A percentile compares a stretch with the other conserved stretches of the same genome.
Evolutionary conservation across 2,888 invertebrate genomes (phyloP).

Genomic region (Anoncus sp.): DNA sequence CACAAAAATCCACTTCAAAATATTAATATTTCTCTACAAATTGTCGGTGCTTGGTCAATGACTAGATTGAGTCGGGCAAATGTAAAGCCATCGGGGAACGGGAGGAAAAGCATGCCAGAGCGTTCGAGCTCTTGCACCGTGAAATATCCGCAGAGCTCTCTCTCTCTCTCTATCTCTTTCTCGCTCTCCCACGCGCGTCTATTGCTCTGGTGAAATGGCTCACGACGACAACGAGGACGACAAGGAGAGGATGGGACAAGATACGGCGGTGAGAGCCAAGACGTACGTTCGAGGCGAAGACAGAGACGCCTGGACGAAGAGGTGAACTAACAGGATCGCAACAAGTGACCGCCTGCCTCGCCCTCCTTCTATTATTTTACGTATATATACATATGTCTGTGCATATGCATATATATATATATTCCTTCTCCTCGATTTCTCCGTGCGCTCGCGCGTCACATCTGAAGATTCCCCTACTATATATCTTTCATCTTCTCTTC

Average conservation of each 20-base stretch:
- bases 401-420: not conserved
- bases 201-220: slow-evolving; percentile 44
- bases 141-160: slow-evolving; percentile 32
- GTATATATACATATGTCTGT: slow-evolving; percentile 11
- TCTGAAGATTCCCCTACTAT: slow-evolving; percentile 34
- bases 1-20: no score
- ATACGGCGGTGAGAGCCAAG: slow-evolving; percentile 39
- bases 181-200: slow-evolving; percentile 47
- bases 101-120: not conserved
- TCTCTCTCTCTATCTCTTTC: slow-evolving; percentile 29
- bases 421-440: slow-evolving; percentile 35
- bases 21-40: not conserved
- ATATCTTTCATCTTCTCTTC: slow-evolving; percentile 28
- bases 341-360: slow-evolving; percentile 79
- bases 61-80: not conserved
- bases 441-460: slow-evolving; percentile 33
- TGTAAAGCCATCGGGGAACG: not conserved
- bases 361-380: slow-evolving; percentile 76
- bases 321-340: slow-evolving; percentile 81
- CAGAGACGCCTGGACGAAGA: slow-evolving; percentile 71
- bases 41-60: no score
- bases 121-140: slow-evolving; percentile 8
- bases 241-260: slow-evolving; percentile 46
- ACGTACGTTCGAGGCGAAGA: slow-evolving; percentile 47
- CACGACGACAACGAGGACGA: slow-evolving; percentile 42